Evolutionary conservation across 2,797 vertebrate genomes (phyloP).

Genomic region (Anableps anableps): DNA sequence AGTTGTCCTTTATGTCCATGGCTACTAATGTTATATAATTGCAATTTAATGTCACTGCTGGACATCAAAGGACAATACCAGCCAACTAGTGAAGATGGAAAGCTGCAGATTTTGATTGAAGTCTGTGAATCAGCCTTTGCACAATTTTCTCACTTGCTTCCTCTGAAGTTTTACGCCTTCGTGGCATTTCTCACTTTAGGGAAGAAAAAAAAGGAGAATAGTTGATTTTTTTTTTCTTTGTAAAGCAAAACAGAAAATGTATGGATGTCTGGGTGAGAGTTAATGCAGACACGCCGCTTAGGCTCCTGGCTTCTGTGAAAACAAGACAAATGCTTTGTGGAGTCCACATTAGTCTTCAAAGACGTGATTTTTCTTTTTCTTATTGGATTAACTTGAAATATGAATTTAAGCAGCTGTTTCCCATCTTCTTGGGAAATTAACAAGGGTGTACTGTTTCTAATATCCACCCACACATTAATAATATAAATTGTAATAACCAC

Average conservation of each 20-base stretch:
- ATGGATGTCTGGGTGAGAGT: neutral
- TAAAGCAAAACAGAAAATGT: conserved; percentile 21
- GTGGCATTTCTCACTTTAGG: conserved; percentile 32
- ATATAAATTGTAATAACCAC: conserved; percentile 52
- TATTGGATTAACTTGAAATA: conserved; percentile 29
- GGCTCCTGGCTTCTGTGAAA: conserved; percentile 8
- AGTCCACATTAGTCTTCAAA: conserved; percentile 21
- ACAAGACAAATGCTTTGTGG: conserved; percentile 31
- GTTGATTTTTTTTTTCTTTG: conserved; percentile 34
- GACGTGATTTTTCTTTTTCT: conserved; percentile 19
- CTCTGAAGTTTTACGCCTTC: conserved; percentile 45
- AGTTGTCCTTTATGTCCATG: conserved; percentile 34
- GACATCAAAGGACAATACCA: conserved; percentile 62
- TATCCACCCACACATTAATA: conserved; percentile 53
- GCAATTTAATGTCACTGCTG: conserved; percentile 56
- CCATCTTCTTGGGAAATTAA: conserved; percentile 27
- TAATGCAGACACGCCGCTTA: conserved; percentile 1
- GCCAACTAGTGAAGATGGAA: conserved; percentile 40
- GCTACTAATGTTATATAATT: conserved; percentile 59
- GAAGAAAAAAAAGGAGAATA: conserved; percentile 18
- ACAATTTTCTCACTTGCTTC: conserved; percentile 28
- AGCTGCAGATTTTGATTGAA: conserved; percentile 67
- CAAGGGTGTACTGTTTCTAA: conserved; percentile 34
- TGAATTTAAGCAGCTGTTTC: conserved; percentile 20
- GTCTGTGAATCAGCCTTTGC: conserved; percentile 40